Evolutionary conservation across 2,797 vertebrate species (phyloP).

Genomic region (Hemibagrus guttatus): DNA sequence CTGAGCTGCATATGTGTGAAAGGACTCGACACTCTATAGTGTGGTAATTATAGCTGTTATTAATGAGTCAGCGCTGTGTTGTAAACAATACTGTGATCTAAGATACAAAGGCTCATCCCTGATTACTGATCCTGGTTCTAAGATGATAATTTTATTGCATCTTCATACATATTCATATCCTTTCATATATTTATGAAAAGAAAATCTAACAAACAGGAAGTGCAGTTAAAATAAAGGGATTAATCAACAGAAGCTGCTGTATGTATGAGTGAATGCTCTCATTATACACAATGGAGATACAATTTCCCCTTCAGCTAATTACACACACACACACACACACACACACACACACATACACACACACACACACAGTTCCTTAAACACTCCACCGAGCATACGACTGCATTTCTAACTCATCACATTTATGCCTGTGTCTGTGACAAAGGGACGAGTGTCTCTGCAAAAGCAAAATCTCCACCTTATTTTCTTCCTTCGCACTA

Average conservation of each 20-base stretch:
- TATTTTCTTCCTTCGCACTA: background rate
- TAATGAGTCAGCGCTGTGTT: background rate
- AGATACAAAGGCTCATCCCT: background rate
- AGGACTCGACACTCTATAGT: no score
- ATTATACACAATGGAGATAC: constrained; percentile 2
- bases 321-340: background rate
- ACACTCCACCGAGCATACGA: constrained; percentile 10
- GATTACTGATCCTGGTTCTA: background rate
- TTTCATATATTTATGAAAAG: background rate
- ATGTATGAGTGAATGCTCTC: constrained; percentile 18
- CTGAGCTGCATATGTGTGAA: background rate
- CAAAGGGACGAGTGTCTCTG: background rate
- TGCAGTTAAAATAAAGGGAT: background rate
- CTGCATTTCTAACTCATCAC: background rate
- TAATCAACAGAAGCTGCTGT: constrained; percentile 14
- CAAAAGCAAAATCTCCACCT: constrained; percentile 6
- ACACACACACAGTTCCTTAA: constrained; percentile 12
- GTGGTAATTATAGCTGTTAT: background rate
- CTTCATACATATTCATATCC: constrained; percentile 20
- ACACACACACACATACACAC: constrained; percentile 3
- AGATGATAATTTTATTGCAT: background rate
- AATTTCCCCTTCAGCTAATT: constrained; percentile 28
- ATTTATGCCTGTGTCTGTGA: background rate
- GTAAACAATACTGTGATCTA: background rate
- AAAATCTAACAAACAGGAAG: background rate